Evolutionary conservation across 2,113 vertebrate species (phyloP), one percentile per base, ranked within the genome.

Genomic region (Microcebus griseorufus): DNA sequence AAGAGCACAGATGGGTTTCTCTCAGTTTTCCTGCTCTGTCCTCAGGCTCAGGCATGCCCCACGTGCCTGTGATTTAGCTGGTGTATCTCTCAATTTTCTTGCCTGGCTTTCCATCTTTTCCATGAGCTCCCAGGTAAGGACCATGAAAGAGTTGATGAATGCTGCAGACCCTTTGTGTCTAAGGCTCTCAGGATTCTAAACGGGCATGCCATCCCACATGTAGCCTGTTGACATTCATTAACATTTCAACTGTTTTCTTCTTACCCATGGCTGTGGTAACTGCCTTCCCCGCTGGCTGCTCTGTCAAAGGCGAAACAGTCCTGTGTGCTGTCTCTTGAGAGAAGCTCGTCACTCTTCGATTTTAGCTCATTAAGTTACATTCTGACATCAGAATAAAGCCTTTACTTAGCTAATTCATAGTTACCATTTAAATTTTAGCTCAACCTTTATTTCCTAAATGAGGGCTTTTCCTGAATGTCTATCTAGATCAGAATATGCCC

Each of bases 341-440:
- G 69, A 58, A 87, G 58, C 29, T 72, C 83, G 62, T 76, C 69
- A 58, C 4, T 45, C n/a, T 62, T 76, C 70, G 32, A 76, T 53
- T 60, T 55, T 55, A 39, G n/a, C 65, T 88, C 55, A 51, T 72
- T 72, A 48, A 16, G 60, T 70, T 83, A 72, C 37, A 45, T 70
- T 94, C 42, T 78, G 51, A 90, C 53, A 62, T 91, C 29, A 64
- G 51, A 87, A 62, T 27, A 25, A 79, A 82, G 60, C 18, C 48
- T 55, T 39, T 62, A 81, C 60, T 48, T 83, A 39, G 34, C 45
- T 81, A 93, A 70, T 3, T 70, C 62, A 60, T 62, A 76, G 16
- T n/a, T 95, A 82, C 29, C 42, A 58, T 55, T 87, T 87, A 82
- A n/a, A 64, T 82, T 70, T 95, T 67, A 90, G 32, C 29, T 76